Percentiles rank a stretch among this genome's conserved stretches.
phyloP scores from a whole-genome alignment of 2,113 vertebrate genomes.

The Paracanthobrama guichenoti region DNA sequence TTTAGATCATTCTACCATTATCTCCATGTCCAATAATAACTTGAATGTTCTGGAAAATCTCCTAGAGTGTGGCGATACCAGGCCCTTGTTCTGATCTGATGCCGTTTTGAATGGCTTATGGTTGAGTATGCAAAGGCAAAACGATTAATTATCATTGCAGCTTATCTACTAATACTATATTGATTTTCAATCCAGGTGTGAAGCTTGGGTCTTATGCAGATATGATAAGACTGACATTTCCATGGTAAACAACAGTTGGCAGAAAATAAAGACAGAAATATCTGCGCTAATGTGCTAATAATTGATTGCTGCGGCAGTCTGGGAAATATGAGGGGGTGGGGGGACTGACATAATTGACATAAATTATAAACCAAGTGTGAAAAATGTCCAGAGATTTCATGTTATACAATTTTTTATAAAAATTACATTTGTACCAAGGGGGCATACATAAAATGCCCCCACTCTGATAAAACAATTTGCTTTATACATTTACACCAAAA shows the following conservation, averaged over 20 bases:
- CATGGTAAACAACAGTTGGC: slow-evolving; percentile 40
- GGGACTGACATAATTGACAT: no score
- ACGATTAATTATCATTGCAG: slow-evolving; percentile 46
- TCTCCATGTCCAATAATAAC: slow-evolving; percentile 22
- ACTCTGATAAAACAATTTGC: no score
- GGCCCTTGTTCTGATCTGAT: slow-evolving; percentile 15
- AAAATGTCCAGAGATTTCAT: no score
- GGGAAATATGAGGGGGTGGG: not conserved
- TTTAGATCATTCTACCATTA: slow-evolving; percentile 43
- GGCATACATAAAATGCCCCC: no score
- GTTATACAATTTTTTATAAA: no score
- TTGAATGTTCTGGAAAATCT: slow-evolving; percentile 7
- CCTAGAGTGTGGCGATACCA: not conserved
- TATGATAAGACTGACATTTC: slow-evolving; percentile 42
- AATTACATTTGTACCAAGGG: no score
- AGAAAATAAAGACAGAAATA: slow-evolving; percentile 38
- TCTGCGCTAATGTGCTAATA: slow-evolving; percentile 25
- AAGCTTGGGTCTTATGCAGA: slow-evolving; percentile 28
- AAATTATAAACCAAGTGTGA: no score
- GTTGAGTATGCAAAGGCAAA: slow-evolving; percentile 2
- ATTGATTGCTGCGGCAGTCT: slow-evolving; percentile 35
- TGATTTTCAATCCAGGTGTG: slow-evolving; percentile 40
- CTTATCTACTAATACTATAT: slow-evolving; percentile 45
- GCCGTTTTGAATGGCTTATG: not conserved
- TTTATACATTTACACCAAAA: no score